Evolutionary conservation across 2,888 invertebrate genomes (phyloP), one percentile per base, ranked within the genome.

Genomic region (Argyra leucocephala): DNA sequence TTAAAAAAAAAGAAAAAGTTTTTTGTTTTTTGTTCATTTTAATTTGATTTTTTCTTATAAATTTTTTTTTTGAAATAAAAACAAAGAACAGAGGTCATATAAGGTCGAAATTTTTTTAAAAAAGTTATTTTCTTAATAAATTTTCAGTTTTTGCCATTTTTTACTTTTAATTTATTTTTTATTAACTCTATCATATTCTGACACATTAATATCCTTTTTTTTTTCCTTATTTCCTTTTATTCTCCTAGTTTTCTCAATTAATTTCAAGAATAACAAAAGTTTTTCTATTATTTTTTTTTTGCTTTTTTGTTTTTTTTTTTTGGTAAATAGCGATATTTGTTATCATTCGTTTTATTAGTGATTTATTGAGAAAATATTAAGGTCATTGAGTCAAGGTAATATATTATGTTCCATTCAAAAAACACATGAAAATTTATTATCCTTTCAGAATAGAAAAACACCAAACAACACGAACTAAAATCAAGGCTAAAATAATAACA

Each of bases 381-480:
- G 48, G 48, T 48, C 48, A 48, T 48, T 48, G 48, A 48, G 48
- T 48, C 48, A 48, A 48, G 48, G 48, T 48, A 48, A 48, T 48
- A 48, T 48, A 48, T 48, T 48, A 18, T 48, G 18, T 4, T 1
- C 18, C 48, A 48, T 48, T 48, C 48, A n/a, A 5, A 48, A 15
- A 5, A 48, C 48, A 48, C 48, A 48, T 48, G 48, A 48, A 48
- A 48, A 48, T 48, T 15, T 48, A 48, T 48, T 48, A 48, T 48
- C 48, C 48, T 48, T 48, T 18, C n/a, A 18, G 12, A 9, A 48
- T n/a, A n/a, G 31, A 10, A 31, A 6, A 10, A 31, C 31, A 31
- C 2, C 2, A 6, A 48, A 48, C 12, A 48, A 48, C 15, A 18
- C 12, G 18, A 12, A 3, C 48, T 18, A 18, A 48, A 48, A 48